Conservation (phyloP, 2,113 vertebrate genomes). For the Nothocercus nigrocapillus region DNA sequence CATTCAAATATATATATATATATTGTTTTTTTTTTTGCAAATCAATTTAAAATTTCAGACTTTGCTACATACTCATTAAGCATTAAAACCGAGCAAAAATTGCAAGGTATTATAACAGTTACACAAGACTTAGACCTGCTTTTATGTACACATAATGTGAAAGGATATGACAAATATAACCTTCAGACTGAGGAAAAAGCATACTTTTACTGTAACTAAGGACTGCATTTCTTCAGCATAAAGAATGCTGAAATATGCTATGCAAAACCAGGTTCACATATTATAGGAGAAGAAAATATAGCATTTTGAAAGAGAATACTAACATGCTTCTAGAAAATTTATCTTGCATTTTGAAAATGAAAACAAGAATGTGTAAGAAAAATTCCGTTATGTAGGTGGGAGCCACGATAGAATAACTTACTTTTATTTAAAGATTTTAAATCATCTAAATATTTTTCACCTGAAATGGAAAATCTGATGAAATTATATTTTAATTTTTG, state of each 20-base stretch:
- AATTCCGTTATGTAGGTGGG: neutral
- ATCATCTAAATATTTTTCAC: neutral
- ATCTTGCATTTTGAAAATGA: neutral
- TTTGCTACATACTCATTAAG: neutral
- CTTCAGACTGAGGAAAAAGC: neutral
- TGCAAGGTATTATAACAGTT: neutral
- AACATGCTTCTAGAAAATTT: neutral
- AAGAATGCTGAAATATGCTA: neutral
- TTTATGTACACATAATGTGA: neutral
- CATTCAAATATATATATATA: neutral
- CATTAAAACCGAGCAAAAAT: neutral
- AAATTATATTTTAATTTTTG: neutral
- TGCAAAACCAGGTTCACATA: neutral
- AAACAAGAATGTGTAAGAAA: neutral
- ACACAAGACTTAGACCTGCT: neutral
- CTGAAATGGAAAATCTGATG: neutral
- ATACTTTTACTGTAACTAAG: neutral
- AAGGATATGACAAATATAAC: neutral
- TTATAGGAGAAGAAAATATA: neutral
- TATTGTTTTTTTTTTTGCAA: neutral
- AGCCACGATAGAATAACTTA: neutral
- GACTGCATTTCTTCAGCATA: neutral
- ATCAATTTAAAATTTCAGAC: neutral
- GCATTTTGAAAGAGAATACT: neutral
- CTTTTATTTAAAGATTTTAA: neutral